phyloP scores from a whole-genome alignment of 2,888 invertebrate genomes.

The Plebejus anna region DNA sequence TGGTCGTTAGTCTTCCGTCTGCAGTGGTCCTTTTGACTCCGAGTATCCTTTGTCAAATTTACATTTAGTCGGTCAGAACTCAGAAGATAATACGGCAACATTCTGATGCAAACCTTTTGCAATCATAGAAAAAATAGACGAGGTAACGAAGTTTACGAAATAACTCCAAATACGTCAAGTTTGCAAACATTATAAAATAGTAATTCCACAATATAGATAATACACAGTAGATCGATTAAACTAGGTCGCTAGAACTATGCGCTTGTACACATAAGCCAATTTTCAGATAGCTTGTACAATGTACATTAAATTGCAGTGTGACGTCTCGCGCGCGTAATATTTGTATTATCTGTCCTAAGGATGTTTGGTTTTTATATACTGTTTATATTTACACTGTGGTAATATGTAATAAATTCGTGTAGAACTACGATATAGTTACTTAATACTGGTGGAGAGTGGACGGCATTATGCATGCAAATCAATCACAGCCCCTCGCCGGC shows the following conservation, averaged over 20 bases:
- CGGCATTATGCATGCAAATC: constrained; percentile 16
- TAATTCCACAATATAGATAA: too few species aligned
- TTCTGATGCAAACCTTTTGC: not conserved
- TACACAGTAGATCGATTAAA: too few species aligned
- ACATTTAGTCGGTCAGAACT: not conserved
- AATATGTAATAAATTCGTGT: not conserved
- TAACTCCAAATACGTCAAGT: too few species aligned
- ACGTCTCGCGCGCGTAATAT: too few species aligned
- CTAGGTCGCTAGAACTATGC: too few species aligned
- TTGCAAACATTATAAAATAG: too few species aligned
- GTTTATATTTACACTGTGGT: not conserved
- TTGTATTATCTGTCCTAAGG: too few species aligned
- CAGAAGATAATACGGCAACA: not conserved
- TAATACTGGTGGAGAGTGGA: not conserved
- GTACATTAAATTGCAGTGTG: too few species aligned
- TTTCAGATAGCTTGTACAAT: too few species aligned
- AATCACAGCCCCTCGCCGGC: not conserved
- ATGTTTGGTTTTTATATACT: not conserved
- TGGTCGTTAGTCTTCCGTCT: constrained; percentile 1
- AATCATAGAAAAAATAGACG: not conserved
- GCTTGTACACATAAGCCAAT: too few species aligned
- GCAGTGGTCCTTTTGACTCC: not conserved
- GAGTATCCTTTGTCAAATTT: not conserved
- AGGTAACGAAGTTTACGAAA: too few species aligned
- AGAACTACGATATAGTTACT: not conserved